Evolutionary conservation across 2,797 vertebrate species (phyloP), one percentile per base, ranked within the genome.

Genomic region (Pantherophis alleghaniensis): DNA sequence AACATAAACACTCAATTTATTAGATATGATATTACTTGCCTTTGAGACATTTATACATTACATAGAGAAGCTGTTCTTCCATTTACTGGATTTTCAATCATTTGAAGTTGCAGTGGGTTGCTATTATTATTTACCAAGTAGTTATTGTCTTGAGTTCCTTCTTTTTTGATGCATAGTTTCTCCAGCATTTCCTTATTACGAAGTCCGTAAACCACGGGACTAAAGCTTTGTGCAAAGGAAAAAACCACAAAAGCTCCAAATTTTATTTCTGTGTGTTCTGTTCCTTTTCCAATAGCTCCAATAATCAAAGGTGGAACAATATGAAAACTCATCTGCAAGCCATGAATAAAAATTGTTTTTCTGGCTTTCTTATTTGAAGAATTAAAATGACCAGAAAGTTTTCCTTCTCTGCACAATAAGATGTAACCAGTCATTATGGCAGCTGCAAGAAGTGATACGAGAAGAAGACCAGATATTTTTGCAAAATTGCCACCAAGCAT

Each of bases 131-230:
- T 94, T 90, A 90, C 60, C 20, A 2, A n/a, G 20, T 26, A 20
- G 14, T 93, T 53, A 60, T 2, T 66, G 37, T 26, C 51, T 7
- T 37, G 86, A 90, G 32, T 28, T 91, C 57, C 7, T 91, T 32
- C 91, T 94, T 69, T 24, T 42, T 60, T 94, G 87, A 59, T 89
- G 55, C 95, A 87, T 28, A 97, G 11, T 61, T 95, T 94, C 42
- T 93, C 95, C 79, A 94, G 90, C 66, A 98, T 94, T 22, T 97
- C 96, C 94, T 94, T 95, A 92, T 96, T 97, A 94, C 87, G 57
- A 69, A 98, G 95, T 57, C 97, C 97, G 6, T 97, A 98, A 93
- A 98, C 96, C 60, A 98, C 93, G 88, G 97, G 94, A 89, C 97
- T 98, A 93, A 97, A 96, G 63, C 95, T 96, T 22, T 97, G 96